Evolutionary conservation across 2,113 vertebrate species (phyloP), one percentile per base, ranked within the genome.

Genomic region (Antechinus flavipes): DNA sequence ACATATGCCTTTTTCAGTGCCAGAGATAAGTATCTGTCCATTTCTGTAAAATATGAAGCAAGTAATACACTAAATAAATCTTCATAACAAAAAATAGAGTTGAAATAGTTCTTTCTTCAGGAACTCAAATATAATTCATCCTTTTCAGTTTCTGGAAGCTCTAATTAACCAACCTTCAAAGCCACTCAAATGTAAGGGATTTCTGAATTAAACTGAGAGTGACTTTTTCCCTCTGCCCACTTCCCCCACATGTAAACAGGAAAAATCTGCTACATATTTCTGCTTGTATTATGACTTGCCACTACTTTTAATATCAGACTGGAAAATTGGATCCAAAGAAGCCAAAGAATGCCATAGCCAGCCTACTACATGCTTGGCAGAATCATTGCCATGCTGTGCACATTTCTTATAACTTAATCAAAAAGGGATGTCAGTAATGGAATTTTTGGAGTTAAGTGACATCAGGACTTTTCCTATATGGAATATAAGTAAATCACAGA

Each of bases 41-140:
- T 95, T 93, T 68, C 94, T 92, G 89, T 84, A 96, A 54, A 61
- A 92, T 2, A 49, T 50, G 61, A 30, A 54, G 4, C 55, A 95
- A 90, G 30, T 76, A 92, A 46, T 0, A 0, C 50, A 55, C 47
- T 58, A 52, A 52, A 96, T 58, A 93, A 52, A 91, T 95, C 90
- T 96, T 95, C 52, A 91, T 90, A 84, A 93, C 35, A 10, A 90
- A 95, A 92, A 93, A 94, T 92, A 4, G 90, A 95, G 49, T 89
- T 93, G 93, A 96, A 53, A 90, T 92, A 94, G 97, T 95, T 96
- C 68, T 84, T 84, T 76, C 25, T 52, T 89, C 53, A 23, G 46
- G 42, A 93, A 97, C 95, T 97, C 96, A 95, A 58, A 96, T 68
- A 96, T 95, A 96, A 93, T 91, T 52, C 2, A 24, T 94, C 22